Evolutionary conservation across 2,113 vertebrate genomes (phyloP).

Genomic region (Xyliphius kryptos): DNA sequence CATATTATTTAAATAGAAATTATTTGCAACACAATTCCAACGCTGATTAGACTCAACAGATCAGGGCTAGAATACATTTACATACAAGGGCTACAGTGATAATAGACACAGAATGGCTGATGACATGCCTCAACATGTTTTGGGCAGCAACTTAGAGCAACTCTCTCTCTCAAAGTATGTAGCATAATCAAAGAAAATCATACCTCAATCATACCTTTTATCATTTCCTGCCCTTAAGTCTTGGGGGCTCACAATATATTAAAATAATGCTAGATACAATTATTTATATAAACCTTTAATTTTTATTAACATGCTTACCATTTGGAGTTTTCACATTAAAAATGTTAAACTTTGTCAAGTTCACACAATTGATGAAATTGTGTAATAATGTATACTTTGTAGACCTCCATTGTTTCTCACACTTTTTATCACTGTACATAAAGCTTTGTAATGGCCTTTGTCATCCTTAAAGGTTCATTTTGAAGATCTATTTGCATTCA

Average conservation of each 20-base stretch:
- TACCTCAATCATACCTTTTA: not conserved
- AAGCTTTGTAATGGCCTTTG: too few relatives aligned
- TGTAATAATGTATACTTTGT: not conserved
- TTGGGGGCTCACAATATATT: too few relatives aligned
- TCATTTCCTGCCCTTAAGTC: too few relatives aligned
- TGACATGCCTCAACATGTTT: constrained; percentile 18
- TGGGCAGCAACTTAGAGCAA: not conserved
- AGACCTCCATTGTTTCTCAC: not conserved
- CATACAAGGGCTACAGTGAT: constrained; percentile 8
- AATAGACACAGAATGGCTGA: constrained; percentile 11
- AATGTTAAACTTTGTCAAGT: too few relatives aligned
- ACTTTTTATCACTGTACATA: too few relatives aligned
- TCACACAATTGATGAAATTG: too few relatives aligned
- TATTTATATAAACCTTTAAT: too few relatives aligned
- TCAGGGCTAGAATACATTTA: constrained; percentile 11
- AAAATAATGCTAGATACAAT: too few relatives aligned
- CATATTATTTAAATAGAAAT: not conserved
- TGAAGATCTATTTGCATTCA: too few relatives aligned
- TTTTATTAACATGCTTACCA: too few relatives aligned
- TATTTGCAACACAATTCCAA: not conserved
- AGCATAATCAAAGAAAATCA: constrained; percentile 4
- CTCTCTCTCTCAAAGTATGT: not conserved
- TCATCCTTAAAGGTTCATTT: too few relatives aligned
- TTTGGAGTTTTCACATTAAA: too few relatives aligned
- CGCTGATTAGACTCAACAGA: not conserved